Evolutionary conservation across 2,888 invertebrate species (phyloP), one percentile per base, ranked within the genome.

Genomic region (Pristionchus mayeri): DNA sequence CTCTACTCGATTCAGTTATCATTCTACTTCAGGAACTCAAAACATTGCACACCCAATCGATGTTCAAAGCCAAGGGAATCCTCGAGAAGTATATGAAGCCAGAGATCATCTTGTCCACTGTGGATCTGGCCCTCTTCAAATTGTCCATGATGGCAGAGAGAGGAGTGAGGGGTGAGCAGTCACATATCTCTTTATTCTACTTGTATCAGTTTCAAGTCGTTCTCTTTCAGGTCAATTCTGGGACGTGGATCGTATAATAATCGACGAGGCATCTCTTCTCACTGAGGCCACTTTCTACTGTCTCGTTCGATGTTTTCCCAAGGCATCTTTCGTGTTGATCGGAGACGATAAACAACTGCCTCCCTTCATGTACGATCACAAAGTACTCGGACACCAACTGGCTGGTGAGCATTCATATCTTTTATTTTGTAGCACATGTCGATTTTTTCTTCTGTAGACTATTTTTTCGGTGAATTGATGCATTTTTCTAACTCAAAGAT

Each of bases 301-400:
- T 4, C 30, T 78, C 3, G n/a, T 78, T 27, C 50, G 76, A 78
- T 50, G 50, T 16, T 78, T 78, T 27, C 76, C 76, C 1, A 30
- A 48, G 30, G 76, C 50, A 9, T 16, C 44, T 48, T 76, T 78
- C 40, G 76, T 78, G 0, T 24, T 78, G 3, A 78, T 78, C 6
- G 76, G 76, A 78, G 76, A 78, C 21, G 76, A 78, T 3, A 27
- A 50, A 7, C 76, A 78, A 50, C 50, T 78, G 2, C 76, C 76
- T 50, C 76, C 76, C 3, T 78, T 50, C 30, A 50, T 50, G 34
- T 78, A 50, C 18, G 76, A 78, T 21, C 18, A 78, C 4, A 1
- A 34, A 2, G 50, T 78, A 11, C n/a, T 78, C 18, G 76, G 76
- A 27, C 76, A 78, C 0, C 30, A 78, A 78, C 1, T 78, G 3